Conservation (phyloP, 2,113 vertebrate genomes). For the Silurus glanis region DNA sequence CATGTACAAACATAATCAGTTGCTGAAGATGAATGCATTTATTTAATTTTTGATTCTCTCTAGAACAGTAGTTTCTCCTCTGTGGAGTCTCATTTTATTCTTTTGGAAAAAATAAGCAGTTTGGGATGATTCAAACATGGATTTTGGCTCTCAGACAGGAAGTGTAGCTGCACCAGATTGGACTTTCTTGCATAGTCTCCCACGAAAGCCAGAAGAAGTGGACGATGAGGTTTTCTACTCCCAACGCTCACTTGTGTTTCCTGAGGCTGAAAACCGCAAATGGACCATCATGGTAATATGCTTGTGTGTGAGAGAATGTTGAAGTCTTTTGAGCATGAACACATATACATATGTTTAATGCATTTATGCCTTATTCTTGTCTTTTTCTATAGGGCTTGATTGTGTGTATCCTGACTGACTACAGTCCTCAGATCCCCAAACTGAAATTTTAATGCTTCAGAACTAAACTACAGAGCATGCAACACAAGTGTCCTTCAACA, state of each 20-base stretch:
- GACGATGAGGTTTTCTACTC: slow-evolving; percentile 93
- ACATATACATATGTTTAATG: background rate
- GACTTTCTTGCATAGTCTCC: slow-evolving; percentile 93
- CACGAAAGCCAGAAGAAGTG: slow-evolving; percentile 88
- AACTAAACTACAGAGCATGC: slow-evolving; percentile 1
- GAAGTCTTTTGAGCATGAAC: background rate
- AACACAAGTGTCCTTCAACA: background rate
- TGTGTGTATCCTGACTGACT: slow-evolving; percentile 65
- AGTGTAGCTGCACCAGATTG: slow-evolving; percentile 84
- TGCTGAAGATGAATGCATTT: background rate
- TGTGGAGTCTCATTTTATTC: background rate
- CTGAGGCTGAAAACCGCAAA: slow-evolving; percentile 93
- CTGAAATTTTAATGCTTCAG: slow-evolving; percentile 22
- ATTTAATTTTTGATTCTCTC: background rate
- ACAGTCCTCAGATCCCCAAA: slow-evolving; percentile 34
- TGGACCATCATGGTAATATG: slow-evolving; percentile 89
- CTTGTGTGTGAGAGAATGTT: background rate
- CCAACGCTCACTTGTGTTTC: slow-evolving; percentile 83
- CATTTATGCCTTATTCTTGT: background rate
- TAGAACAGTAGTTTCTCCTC: background rate
- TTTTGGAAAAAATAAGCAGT: background rate
- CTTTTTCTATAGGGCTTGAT: slow-evolving; percentile 50
- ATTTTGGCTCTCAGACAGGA: slow-evolving; percentile 73
- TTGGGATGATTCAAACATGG: background rate
- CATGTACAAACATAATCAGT: background rate